Base-by-base conservation (phyloP, 2,888 invertebrate genomes). In the Hyposoter dolosus region DNA sequence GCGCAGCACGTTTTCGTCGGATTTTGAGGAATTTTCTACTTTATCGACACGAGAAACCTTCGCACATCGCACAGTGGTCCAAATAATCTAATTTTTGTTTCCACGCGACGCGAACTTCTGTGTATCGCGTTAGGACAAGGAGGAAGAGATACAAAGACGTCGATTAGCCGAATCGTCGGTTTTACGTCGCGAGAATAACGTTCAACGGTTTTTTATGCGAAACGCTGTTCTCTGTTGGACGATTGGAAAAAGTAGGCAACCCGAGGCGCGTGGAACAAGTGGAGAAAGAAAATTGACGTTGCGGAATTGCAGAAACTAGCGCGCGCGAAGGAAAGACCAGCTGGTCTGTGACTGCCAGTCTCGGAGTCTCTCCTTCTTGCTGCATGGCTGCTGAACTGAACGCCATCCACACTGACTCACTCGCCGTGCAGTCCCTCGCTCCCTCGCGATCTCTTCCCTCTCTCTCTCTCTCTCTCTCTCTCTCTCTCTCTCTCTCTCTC, bases 371-470 rank as follows among this genome's bases (percentile, higher is more conserved):
- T 68, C 32, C 19, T 47, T 32, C 43, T 56, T 74, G 81, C 63
- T 85, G 89, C 89, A 88, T 89, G 90, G 90, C 90, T 90, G 90
- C 89, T 90, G 90, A 88, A 4, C 32, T 32, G 32, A 32, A 89
- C 90, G 90, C 91, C 91, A 91, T 91, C 69, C 56, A 56, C 23
- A 56, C 56, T 56, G 90, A 91, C 92, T 93, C 92, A 92, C 90
- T 92, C 91, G 91, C 90, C 88, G 89, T 84, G 84, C 89, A 84
- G 68, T 84, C 72, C 77, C 81, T 43, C 66, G 81, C n/a, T n/a
- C n/a, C n/a, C n/a, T n/a, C n/a, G n/a, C n/a, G n/a, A n/a, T n/a
- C n/a, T n/a, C n/a, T n/a, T n/a, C n/a, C n/a, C n/a, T n/a, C n/a
- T n/a, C 78, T 74, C 71, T 86, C 15, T 71, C 56, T 82, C 66